These are phyloP conservation scores for Melanotaenia maccullochi DNA, from an alignment of 2,797 vertebrate genomes.

Conservation along the genomic window DNA sequence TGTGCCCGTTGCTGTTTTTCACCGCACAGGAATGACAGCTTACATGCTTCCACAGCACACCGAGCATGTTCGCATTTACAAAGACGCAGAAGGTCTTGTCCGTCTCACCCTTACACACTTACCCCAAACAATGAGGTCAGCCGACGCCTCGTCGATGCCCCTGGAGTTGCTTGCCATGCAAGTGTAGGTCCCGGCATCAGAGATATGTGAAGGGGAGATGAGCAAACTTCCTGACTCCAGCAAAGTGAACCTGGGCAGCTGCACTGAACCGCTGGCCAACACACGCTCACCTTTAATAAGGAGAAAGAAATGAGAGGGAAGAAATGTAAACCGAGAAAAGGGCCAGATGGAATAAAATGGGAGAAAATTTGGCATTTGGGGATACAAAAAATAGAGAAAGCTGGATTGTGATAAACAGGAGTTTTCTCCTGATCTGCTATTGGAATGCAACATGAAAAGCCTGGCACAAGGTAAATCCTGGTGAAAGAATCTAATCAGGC, in stretches of 20 bases:
- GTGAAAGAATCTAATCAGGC: constrained; percentile 61
- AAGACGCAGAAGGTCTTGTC: not conserved
- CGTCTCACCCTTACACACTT: constrained; percentile 26
- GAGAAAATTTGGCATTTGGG: not conserved
- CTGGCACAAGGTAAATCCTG: constrained; percentile 40
- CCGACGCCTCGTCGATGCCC: constrained; percentile 92
- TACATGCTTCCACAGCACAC: not conserved
- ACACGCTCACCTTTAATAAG: constrained; percentile 87
- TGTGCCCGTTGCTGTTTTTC: not conserved
- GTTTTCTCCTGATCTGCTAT: constrained; percentile 40
- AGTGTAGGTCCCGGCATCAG: constrained; percentile 91
- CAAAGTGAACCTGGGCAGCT: constrained; percentile 94
- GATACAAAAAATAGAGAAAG: constrained; percentile 6
- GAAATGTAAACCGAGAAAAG: not conserved
- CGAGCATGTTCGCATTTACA: not conserved
- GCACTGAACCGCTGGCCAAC: constrained; percentile 94
- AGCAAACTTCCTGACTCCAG: constrained; percentile 96
- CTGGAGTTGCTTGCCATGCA: constrained; percentile 97
- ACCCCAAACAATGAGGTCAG: constrained; percentile 95
- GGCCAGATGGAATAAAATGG: constrained; percentile 1
- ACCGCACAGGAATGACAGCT: not conserved
- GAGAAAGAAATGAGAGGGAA: not conserved
- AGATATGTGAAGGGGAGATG: constrained; percentile 91
- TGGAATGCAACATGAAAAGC: constrained; percentile 50
- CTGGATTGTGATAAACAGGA: constrained; percentile 39